Evolutionary conservation across 2,113 vertebrate genomes (phyloP), one percentile per base, ranked within the genome.

Genomic region (Brachypteracias leptosomus): DNA sequence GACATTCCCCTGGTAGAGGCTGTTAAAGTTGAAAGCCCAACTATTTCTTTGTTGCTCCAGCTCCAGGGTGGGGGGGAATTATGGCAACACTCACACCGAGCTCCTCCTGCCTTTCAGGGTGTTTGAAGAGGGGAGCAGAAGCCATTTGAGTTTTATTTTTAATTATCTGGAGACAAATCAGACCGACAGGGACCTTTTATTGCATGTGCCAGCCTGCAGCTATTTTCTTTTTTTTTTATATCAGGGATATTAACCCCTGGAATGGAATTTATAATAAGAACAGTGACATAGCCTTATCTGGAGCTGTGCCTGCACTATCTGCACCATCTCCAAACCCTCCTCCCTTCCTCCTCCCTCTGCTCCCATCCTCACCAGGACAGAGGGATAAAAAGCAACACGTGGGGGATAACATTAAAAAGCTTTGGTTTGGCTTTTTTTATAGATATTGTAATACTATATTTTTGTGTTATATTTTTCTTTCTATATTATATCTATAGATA

Each of bases 161-260:
- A 94, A 96, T 97, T 96, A 92, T 96, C 96, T 95, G 44, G 92
- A 96, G 93, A 94, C 47, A 85, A 95, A 94, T 94, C 93, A 93
- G 92, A 80, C 55, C 18, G 11, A 84, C 80, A 92, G 95, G 68
- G 79, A 89, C 67, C 21, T 95, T 65, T 91, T 92, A 74, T 71
- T 91, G 73, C 79, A 66, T 88, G 81, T 91, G 94, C 36, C 59
- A 93, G 88, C 94, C 92, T 92, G 54, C 49, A 93, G 91, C 85
- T 88, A 52, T 83, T 66, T 21, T 88, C 36, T 93, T 57, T 90
- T 93, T 57, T 90, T 54, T 67, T 79, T 68, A 17, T 89, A 59
- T 42, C 49, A 61, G 65, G 28, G 66, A 93, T 88, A 71, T 90
- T 68, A 94, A 93, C 73, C 75, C 47, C 70, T 88, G 55, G 76